Conservation (phyloP, 2,888 invertebrate species). For the Rhagonycha lutea region DNA sequence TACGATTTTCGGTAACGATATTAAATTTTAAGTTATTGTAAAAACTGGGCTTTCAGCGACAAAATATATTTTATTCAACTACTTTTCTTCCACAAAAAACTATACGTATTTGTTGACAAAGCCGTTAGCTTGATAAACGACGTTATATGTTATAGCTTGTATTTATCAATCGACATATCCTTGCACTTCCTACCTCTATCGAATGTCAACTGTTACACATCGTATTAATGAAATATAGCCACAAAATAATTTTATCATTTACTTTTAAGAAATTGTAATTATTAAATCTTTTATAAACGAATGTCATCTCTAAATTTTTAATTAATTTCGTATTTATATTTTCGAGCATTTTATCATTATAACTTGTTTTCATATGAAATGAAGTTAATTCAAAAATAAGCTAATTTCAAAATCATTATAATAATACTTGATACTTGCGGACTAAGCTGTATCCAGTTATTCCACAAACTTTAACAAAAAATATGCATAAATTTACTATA, state of each 20-base stretch:
- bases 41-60: neutral
- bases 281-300: neutral
- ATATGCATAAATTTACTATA: neutral
- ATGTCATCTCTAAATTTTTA: neutral
- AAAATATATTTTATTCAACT: neutral
- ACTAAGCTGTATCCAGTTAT: no score
- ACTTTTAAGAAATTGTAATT: neutral
- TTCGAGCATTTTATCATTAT: neutral
- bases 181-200: neutral
- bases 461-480: no score
- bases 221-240: neutral
- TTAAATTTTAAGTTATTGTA: neutral
- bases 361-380: neutral
- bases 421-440: neutral
- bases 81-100: neutral
- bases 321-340: neutral
- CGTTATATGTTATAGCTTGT: conserved; percentile 38
- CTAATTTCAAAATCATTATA: neutral
- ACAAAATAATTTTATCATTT: neutral
- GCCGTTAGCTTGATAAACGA: conserved; percentile 41
- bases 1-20: neutral
- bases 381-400: neutral
- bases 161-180: conserved; percentile 34
- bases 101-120: conserved; percentile 8
- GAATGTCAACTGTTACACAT: neutral